These are phyloP conservation scores for Drosophila malerkotliana DNA, from an alignment of 1,140 invertebrate species.

Conservation along the genomic window DNA sequence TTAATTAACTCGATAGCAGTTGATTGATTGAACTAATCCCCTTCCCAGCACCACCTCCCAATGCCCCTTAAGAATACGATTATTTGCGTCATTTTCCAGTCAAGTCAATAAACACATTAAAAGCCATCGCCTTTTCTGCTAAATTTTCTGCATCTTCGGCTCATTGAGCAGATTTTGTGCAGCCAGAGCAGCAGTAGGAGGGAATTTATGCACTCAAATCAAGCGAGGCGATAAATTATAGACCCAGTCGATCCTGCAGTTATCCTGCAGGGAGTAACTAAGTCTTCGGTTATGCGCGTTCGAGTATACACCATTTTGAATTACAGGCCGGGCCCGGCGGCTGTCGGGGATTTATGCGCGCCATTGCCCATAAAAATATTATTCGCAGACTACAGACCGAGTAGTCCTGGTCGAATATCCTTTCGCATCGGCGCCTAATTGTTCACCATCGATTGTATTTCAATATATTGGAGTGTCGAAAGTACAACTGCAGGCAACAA, in stretches of 20 bases:
- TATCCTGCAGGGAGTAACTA: conserved; percentile 37
- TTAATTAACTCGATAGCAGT: conserved; percentile 39
- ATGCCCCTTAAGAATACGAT: not conserved
- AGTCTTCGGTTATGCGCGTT: conserved; percentile 32
- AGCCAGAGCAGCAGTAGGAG: conserved; percentile 2
- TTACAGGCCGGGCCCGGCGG: conserved; percentile 39
- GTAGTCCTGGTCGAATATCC: conserved; percentile 11
- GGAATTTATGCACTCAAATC: conserved; percentile 50
- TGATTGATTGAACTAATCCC: conserved; percentile 44
- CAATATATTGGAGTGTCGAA: conserved; percentile 25
- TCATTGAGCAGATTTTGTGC: conserved; percentile 56
- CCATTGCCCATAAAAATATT: conserved; percentile 69
- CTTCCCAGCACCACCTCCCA: not conserved
- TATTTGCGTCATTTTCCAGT: not conserved
- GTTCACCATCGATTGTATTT: conserved; percentile 39
- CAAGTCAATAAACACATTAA: conserved; percentile 76
- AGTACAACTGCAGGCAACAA: not conserved
- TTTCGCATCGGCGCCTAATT: conserved; percentile 62
- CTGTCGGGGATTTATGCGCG: conserved; percentile 58
- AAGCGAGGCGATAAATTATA: conserved; percentile 66
- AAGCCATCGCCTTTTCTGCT: conserved; percentile 47
- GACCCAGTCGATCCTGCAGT: conserved; percentile 29
- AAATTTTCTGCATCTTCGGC: conserved; percentile 61
- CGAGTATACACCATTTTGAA: conserved; percentile 46
- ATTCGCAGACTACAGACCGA: conserved; percentile 47